Evolutionary conservation across 2,113 vertebrate genomes (phyloP), one percentile per base, ranked within the genome.

Genomic region (Sorex araneus): DNA sequence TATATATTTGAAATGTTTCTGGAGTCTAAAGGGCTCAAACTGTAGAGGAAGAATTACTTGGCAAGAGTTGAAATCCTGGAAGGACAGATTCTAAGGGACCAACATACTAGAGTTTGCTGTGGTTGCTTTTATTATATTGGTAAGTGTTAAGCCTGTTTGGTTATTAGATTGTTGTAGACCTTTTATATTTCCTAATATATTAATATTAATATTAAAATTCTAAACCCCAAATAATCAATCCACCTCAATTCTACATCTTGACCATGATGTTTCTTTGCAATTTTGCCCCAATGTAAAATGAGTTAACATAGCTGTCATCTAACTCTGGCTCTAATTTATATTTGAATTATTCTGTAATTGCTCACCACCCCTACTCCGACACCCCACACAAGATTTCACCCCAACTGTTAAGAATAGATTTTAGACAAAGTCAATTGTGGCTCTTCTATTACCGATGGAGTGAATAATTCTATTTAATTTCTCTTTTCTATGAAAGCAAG

Each of bases 281-380:
- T 8, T 6, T 73, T 43, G 77, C 18, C 11, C 1, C 4, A 69
- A 43, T 23, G 11, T 2, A 47, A 83, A 81, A 73, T 3, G 63
- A 47, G 12, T 13, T n/a, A n/a, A n/a, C 15, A 40, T 12, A 12
- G 0, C 19, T 3, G 12, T 27, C 3, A 18, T 13, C 10, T 34
- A 67, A 18, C 81, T 86, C 12, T 80, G 60, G 34, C 47, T 9
- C 57, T 45, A 64, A 82, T 74, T 78, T 54, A 64, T 45, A 19
- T 84, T 87, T 23, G n/a, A n/a, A 16, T 73, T 15, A 19, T 0
- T 21, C 13, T 6, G n/a, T 19, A 21, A 2, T 57, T 57, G 19
- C 19, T 34, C 13, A 28, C 7, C 25, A 8, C 63, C 28, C 8
- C 25, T n/a, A n/a, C n/a, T n/a, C n/a, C n/a, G n/a, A n/a, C n/a